phyloP scores from a whole-genome alignment of 2,797 vertebrate species.

The Sebastolobus altivelis region DNA sequence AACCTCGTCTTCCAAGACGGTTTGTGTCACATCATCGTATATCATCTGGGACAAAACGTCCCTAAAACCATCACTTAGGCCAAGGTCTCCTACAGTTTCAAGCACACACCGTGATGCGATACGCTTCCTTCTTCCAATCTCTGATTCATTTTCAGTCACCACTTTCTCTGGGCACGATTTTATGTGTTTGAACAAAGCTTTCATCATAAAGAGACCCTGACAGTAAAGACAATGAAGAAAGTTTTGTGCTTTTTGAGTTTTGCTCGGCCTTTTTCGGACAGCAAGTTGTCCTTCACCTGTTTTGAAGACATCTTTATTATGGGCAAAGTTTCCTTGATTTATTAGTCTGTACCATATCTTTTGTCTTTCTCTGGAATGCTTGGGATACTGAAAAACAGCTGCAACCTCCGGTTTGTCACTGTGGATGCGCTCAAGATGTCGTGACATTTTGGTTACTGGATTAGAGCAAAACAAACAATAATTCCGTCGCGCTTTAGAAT shows the following conservation, averaged over 20 bases:
- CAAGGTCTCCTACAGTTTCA: conserved; percentile 26
- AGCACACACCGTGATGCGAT: conserved; percentile 51
- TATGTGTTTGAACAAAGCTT: conserved; percentile 44
- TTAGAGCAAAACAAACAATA: conserved; percentile 73
- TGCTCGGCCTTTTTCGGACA: conserved; percentile 30
- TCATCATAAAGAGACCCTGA: conserved; percentile 47
- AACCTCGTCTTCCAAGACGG: conserved; percentile 55
- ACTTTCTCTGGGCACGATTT: conserved; percentile 50
- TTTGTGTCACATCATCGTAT: conserved; percentile 62
- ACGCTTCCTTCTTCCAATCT: neutral
- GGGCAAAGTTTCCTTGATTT: conserved; percentile 75
- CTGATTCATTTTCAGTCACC: neutral
- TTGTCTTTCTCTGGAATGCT: conserved; percentile 59
- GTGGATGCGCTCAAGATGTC: conserved; percentile 64
- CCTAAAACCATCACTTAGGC: conserved; percentile 48
- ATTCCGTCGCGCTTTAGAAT: conserved; percentile 27
- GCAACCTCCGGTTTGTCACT: conserved; percentile 69
- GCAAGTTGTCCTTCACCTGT: conserved; percentile 63
- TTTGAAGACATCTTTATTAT: conserved; percentile 69
- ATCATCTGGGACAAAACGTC: conserved; percentile 59
- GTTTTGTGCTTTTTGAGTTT: conserved; percentile 36
- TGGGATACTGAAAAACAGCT: conserved; percentile 61
- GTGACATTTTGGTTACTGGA: conserved; percentile 44
- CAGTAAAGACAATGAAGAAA: conserved; percentile 74
- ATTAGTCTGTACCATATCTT: conserved; percentile 64